Conservation (phyloP, 2,888 invertebrate species). For the Leuctra nigra region DNA sequence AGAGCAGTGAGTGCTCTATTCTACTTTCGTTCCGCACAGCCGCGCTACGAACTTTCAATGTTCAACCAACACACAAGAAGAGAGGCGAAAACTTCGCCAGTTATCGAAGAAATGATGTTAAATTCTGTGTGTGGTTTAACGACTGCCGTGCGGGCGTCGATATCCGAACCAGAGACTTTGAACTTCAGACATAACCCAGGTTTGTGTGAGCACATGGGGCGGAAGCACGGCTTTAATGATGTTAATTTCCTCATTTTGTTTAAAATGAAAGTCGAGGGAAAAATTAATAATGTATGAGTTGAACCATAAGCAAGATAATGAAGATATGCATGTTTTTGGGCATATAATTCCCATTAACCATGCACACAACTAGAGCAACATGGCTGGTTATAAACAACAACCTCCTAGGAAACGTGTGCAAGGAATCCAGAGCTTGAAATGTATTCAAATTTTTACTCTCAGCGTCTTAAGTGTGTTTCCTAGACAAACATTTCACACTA, state of each 20-base stretch:
- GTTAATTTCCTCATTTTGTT: conserved; percentile 9
- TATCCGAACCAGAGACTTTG: neutral
- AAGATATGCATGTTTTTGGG: conserved; percentile 3
- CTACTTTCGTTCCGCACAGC: no score
- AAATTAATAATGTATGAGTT: conserved; percentile 11
- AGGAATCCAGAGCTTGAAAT: no score
- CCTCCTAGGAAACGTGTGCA: no score
- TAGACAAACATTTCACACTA: conserved; percentile 1
- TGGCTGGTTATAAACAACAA: no score
- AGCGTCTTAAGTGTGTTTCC: no score
- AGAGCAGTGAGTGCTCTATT: no score
- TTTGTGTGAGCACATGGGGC: no score
- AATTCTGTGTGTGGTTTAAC: neutral
- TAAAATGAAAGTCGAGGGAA: conserved; percentile 7
- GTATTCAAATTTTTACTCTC: no score
- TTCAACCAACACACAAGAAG: no score
- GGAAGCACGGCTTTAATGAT: neutral
- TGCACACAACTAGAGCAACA: neutral
- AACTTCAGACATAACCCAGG: no score
- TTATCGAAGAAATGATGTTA: neutral
- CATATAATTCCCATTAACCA: conserved; percentile 4
- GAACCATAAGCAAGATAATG: conserved; percentile 8
- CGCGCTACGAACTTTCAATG: no score
- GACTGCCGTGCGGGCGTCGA: neutral
- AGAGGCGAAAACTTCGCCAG: no score